Conservation (phyloP, 2,888 invertebrate genomes). For the Limnephilus lunatus region DNA sequence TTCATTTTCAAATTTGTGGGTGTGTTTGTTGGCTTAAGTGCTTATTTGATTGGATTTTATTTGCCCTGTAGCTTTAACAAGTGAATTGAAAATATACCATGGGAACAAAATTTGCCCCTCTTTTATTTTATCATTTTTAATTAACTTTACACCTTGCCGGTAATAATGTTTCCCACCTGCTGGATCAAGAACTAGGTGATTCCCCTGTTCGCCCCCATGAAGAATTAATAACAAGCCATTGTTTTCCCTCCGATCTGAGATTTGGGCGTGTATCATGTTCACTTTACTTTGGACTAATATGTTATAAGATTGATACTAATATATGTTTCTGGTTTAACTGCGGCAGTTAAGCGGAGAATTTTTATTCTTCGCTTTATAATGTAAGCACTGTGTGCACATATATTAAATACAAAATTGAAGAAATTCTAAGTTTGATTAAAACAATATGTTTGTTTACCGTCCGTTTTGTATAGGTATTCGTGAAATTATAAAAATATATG, state of each 20-base stretch:
- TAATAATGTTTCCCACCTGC: slow-evolving; percentile 26
- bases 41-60: not conserved
- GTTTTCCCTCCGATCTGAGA: not conserved
- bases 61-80: not conserved
- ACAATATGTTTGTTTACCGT: no score
- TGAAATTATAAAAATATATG: no score
- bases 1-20: not conserved
- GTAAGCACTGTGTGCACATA: not conserved
- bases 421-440: no score
- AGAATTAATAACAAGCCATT: slow-evolving; percentile 6
- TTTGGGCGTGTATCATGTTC: not conserved
- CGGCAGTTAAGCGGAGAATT: not conserved
- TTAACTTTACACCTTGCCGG: slow-evolving; percentile 42
- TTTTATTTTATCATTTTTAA: slow-evolving; percentile 19
- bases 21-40: not conserved
- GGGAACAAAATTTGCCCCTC: not conserved
- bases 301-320: no score
- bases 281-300: not conserved
- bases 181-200: slow-evolving; percentile 2
- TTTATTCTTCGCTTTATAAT: not conserved
- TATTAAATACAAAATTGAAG: not conserved
- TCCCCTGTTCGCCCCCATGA: not conserved
- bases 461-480: no score
- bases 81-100: not conserved
- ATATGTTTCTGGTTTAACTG: not conserved